Conservation (phyloP, 2,113 vertebrate species). For the Ceuthmochares aereus region DNA sequence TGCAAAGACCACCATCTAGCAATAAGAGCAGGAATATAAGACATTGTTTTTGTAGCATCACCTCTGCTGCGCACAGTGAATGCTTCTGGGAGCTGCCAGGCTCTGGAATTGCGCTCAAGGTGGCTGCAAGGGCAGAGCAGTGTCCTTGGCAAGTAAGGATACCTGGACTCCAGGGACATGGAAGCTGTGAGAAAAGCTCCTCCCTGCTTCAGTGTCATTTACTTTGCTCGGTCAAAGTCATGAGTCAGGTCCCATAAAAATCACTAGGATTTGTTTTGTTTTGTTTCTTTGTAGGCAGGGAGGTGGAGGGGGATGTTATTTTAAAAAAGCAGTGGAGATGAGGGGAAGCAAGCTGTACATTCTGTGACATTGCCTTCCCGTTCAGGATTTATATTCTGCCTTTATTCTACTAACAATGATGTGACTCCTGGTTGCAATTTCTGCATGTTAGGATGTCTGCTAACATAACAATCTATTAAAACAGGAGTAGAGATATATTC, state of each 20-base stretch:
- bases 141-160: neutral
- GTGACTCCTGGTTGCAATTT: neutral
- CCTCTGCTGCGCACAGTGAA: neutral
- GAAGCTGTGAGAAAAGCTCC: neutral
- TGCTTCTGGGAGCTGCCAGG: neutral
- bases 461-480: neutral
- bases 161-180: neutral
- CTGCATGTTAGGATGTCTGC: neutral
- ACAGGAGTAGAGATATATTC: neutral
- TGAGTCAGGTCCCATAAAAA: neutral
- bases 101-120: neutral
- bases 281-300: no score
- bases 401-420: neutral
- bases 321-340: neutral
- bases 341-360: neutral
- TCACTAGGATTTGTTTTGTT: neutral
- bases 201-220: neutral
- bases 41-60: neutral
- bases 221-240: neutral
- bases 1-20: neutral
- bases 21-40: neutral
- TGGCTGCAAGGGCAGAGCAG: neutral
- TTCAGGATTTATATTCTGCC: neutral
- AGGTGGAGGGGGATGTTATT: no score
- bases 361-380: neutral